Percentiles rank a stretch among this genome's conserved stretches.
Evolutionary conservation across 1,140 invertebrate genomes (phyloP).

Genomic region (Zelostemma sp.): DNA sequence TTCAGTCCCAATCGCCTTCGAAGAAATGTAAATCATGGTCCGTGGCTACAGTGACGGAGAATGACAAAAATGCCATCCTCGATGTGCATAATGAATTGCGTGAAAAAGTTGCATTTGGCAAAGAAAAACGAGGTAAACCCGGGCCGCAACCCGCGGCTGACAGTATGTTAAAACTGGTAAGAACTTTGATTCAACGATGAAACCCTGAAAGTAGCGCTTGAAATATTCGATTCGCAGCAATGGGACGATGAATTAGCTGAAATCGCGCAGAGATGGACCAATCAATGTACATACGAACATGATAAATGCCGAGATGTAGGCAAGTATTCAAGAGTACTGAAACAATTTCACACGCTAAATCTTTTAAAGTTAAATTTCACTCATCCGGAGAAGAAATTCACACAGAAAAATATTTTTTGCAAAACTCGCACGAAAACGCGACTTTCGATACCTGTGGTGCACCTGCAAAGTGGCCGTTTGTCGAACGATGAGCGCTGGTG

Average conservation of each 20-base stretch:
- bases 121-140: constrained; percentile 66
- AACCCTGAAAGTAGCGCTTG: neutral
- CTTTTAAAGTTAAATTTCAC: too few species aligned
- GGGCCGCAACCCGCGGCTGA: constrained; percentile 71
- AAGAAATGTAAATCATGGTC: too few species aligned
- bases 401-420: too few species aligned
- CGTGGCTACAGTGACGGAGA: too few species aligned
- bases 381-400: too few species aligned
- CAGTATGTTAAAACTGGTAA: constrained; percentile 68
- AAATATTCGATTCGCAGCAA: constrained; percentile 45
- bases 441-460: too few species aligned
- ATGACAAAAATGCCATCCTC: constrained; percentile 20
- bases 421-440: too few species aligned
- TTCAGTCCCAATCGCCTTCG: too few species aligned
- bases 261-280: constrained; percentile 73
- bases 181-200: neutral
- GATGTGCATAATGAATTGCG: constrained; percentile 65
- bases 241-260: constrained; percentile 74
- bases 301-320: constrained; percentile 69
- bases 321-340: too few species aligned
- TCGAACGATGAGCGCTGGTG: too few species aligned
- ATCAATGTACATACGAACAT: constrained; percentile 71
- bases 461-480: too few species aligned
- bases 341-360: too few species aligned
- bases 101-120: constrained; percentile 66